phyloP scores from a whole-genome alignment of 2,888 invertebrate genomes.

The Drosophila emarginata region DNA sequence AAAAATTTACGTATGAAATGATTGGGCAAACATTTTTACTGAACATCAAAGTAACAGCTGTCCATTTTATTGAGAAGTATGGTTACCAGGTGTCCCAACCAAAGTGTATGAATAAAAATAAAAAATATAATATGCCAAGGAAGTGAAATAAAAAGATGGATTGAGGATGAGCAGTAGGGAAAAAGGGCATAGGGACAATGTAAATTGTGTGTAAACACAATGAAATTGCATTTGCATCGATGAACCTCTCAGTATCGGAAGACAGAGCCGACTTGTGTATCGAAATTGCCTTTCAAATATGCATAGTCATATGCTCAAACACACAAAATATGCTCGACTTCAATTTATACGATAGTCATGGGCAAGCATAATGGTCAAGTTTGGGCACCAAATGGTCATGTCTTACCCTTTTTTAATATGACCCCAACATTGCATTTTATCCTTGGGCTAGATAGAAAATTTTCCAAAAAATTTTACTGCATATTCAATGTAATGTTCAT shows the following conservation, averaged over 20 bases:
- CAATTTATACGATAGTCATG: constrained; percentile 55
- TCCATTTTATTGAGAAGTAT: constrained; percentile 13
- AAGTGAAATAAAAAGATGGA: constrained; percentile 11
- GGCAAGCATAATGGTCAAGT: constrained; percentile 48
- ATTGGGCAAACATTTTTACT: constrained; percentile 58
- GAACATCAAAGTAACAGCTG: constrained; percentile 24
- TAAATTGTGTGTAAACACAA: constrained; percentile 55
- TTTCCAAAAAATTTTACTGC: constrained; percentile 40
- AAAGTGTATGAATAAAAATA: constrained; percentile 51
- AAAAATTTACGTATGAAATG: constrained; percentile 73
- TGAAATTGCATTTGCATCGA: constrained; percentile 73
- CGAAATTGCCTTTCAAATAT: constrained; percentile 71
- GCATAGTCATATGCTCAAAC: constrained; percentile 71
- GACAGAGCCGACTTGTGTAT: constrained; percentile 18
- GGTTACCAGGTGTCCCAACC: constrained; percentile 13
- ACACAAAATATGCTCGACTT: constrained; percentile 48
- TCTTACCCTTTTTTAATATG: constrained; percentile 43
- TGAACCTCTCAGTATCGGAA: constrained; percentile 22
- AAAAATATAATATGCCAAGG: constrained; percentile 34
- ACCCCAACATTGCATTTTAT: constrained; percentile 31
- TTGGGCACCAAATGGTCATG: constrained; percentile 15
- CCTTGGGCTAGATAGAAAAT: constrained; percentile 47
- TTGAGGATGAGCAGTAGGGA: not conserved
- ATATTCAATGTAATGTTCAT: constrained; percentile 56
- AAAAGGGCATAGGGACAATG: constrained; percentile 16